These are phyloP conservation scores for Parauchenoglanis ngamensis DNA, from an alignment of 2,797 vertebrate species.

Conservation along the genomic window DNA sequence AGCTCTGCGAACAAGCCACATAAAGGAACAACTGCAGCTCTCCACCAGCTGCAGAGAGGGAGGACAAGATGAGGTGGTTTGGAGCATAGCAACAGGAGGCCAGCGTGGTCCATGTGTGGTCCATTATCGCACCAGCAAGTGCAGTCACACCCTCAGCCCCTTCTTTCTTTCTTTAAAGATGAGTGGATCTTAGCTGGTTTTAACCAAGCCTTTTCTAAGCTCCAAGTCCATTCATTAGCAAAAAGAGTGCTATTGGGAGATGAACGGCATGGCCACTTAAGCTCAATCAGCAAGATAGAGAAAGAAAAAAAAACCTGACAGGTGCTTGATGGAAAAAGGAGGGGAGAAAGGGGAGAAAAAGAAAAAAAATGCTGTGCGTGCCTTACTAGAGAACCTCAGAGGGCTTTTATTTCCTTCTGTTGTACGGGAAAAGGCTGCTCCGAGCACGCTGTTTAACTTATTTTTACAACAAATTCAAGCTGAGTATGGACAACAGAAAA, in stretches of 20 bases:
- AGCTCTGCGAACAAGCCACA: conserved; percentile 63
- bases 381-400: neutral
- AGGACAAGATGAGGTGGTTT: conserved; percentile 49
- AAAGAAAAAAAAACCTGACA: conserved; percentile 66
- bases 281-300: conserved; percentile 56
- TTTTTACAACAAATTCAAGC: conserved; percentile 31
- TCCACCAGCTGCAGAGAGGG: conserved; percentile 54
- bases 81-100: conserved; percentile 47
- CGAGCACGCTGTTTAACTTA: conserved; percentile 33
- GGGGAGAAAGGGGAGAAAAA: conserved; percentile 20
- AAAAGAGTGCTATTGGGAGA: conserved; percentile 55
- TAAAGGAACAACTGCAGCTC: conserved; percentile 68
- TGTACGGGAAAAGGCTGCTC: neutral
- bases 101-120: conserved; percentile 73
- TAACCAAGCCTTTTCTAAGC: conserved; percentile 32
- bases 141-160: conserved; percentile 67
- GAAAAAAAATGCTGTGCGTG: neutral
- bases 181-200: conserved; percentile 54
- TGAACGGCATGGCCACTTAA: conserved; percentile 60
- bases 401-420: neutral
- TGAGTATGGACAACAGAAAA: conserved; percentile 11
- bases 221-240: conserved; percentile 50
- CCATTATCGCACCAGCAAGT: conserved; percentile 71
- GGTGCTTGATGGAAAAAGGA: conserved; percentile 63
- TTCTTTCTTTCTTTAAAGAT: conserved; percentile 45